These are phyloP conservation scores for Rutpela maculata DNA, from an alignment of 2,888 invertebrate genomes.

Conservation along the genomic window DNA sequence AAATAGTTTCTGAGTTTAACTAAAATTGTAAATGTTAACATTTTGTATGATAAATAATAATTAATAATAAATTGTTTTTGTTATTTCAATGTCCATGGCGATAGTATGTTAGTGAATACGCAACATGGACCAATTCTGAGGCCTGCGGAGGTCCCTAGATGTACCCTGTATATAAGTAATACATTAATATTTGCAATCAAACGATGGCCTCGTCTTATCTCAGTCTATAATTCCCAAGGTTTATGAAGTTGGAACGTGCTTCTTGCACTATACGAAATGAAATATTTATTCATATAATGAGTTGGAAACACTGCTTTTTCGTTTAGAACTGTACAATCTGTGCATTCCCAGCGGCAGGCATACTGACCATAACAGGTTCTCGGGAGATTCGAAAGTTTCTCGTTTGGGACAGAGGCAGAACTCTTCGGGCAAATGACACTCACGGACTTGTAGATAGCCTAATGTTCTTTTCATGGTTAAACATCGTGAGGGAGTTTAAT, in stretches of 20 bases:
- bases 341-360: background rate
- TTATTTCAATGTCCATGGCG: no score
- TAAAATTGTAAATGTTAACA: no score
- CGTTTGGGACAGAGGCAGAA: constrained; percentile 1
- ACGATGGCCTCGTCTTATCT: no score
- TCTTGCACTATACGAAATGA: background rate
- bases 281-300: constrained; percentile 29
- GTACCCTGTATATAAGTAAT: no score
- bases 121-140: no score
- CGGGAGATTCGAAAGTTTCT: constrained; percentile 33
- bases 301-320: constrained; percentile 23
- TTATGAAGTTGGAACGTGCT: background rate
- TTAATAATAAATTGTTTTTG: no score
- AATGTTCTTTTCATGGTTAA: constrained; percentile 3
- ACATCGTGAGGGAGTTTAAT: background rate
- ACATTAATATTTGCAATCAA: no score
- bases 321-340: background rate
- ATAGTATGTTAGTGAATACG: no score
- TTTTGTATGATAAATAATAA: no score
- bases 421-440: constrained; percentile 16
- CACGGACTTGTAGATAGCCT: constrained; percentile 26
- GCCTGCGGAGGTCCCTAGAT: no score
- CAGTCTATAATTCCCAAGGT: background rate
- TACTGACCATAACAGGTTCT: constrained; percentile 32
- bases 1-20: no score